These are phyloP conservation scores for Chaitophorus viminalis DNA, from an alignment of 2,888 invertebrate species.

Conservation along the genomic window DNA sequence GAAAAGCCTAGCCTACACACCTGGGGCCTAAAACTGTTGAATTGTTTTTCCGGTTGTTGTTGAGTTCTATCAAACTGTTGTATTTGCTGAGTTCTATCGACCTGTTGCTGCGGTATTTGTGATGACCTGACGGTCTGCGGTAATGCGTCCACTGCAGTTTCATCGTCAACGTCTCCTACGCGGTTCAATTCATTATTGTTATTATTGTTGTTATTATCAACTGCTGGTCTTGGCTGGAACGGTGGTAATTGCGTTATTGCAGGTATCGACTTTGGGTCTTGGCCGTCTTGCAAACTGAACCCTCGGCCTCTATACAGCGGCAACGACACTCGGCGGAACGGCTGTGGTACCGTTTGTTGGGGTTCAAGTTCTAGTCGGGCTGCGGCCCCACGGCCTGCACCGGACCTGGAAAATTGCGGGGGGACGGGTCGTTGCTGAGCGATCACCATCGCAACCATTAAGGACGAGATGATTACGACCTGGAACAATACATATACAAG, in stretches of 20 bases:
- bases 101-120: slow-evolving; percentile 37
- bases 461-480: not conserved
- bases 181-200: slow-evolving; percentile 3
- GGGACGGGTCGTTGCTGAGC: slow-evolving; percentile 22
- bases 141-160: not conserved
- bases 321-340: slow-evolving; percentile 38
- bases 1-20: not conserved
- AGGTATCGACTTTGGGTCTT: not conserved
- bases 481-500: not conserved
- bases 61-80: slow-evolving; percentile 40
- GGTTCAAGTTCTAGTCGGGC: slow-evolving; percentile 13
- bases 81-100: slow-evolving; percentile 7
- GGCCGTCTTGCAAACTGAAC: slow-evolving; percentile 33
- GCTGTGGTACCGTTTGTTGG: slow-evolving; percentile 17
- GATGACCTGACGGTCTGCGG: slow-evolving; percentile 25
- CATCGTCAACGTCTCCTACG: not conserved
- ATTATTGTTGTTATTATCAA: not conserved
- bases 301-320: slow-evolving; percentile 49
- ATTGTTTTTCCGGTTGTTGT: slow-evolving; percentile 34
- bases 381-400: not conserved
- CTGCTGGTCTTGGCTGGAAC: slow-evolving; percentile 24
- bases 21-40: slow-evolving; percentile 25
- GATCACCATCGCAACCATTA: not conserved
- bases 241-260: not conserved
- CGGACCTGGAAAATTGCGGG: slow-evolving; percentile 6